Evolutionary conservation across 2,797 vertebrate genomes (phyloP).

Genomic region (Oryzias sinensis): DNA sequence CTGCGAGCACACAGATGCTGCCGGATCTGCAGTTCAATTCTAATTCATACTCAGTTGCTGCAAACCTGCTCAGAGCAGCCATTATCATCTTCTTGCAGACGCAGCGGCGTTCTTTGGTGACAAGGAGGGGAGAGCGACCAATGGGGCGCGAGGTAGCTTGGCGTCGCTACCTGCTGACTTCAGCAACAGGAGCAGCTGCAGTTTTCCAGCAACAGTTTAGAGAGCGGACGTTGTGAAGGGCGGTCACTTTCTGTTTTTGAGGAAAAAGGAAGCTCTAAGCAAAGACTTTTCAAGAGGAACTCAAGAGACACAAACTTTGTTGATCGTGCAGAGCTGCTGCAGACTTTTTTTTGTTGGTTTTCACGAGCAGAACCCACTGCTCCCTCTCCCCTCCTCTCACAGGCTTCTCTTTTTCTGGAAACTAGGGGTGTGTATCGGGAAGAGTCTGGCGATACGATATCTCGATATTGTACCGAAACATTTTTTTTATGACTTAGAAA

Average conservation of each 20-base stretch:
- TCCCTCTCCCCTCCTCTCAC: conserved; percentile 70
- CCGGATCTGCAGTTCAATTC: conserved; percentile 10
- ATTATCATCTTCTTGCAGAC: conserved; percentile 77
- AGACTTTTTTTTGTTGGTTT: conserved; percentile 13
- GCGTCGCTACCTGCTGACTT: conserved; percentile 65
- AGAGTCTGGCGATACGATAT: too few relatives aligned
- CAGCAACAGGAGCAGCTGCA: conserved; percentile 77
- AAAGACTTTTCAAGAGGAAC: conserved; percentile 20
- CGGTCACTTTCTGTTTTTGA: neutral
- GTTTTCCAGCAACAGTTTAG: conserved; percentile 72
- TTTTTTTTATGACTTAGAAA: too few relatives aligned
- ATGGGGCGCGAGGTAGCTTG: conserved; percentile 66
- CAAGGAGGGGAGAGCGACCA: conserved; percentile 72
- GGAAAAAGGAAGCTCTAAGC: conserved; percentile 13
- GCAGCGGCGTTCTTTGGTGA: conserved; percentile 67
- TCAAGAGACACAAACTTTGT: conserved; percentile 2
- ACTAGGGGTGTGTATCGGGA: neutral
- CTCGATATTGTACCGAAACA: too few relatives aligned
- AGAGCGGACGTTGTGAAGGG: conserved; percentile 25
- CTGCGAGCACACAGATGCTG: conserved; percentile 5
- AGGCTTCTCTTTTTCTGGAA: conserved; percentile 23
- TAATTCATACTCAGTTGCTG: conserved; percentile 27
- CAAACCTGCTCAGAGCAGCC: conserved; percentile 54
- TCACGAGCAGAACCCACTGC: conserved; percentile 43
- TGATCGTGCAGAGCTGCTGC: conserved; percentile 6